Base-by-base conservation (phyloP, 2,797 vertebrate species). In the Centroberyx gerrardi region DNA sequence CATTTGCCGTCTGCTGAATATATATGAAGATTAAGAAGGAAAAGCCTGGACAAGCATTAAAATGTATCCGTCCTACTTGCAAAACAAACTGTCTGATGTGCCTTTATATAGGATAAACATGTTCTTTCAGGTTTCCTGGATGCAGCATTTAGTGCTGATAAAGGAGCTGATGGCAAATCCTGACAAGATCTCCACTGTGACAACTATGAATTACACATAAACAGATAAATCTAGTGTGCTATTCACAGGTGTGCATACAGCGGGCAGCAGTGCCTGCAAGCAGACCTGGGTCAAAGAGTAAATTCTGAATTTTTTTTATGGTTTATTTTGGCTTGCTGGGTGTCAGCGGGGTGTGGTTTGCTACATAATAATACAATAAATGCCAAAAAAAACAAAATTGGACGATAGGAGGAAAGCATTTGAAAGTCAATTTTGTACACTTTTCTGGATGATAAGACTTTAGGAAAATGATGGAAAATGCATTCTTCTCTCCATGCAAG, bases 11-110 rank as follows among this genome's bases (percentile, higher is more conserved):
- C 81, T 88, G 86, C 70, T 75, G 67, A 76, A 74, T 62, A 67
- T 56, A 60, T 36, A 55, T 4, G 0, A 22, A 76, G 83, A 90
- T 92, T 83, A 65, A 14, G 54, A 53, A 44, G 49, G 40, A 66
- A 71, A 68, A 74, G 61, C 69, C 42, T 15, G 40, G 61, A 56
- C 2, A 1, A 38, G 59, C 49, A 40, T 67, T 70, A 27, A 66
- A 80, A 78, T 31, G 52, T 64, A 54, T 28, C 72, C 54, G 31
- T 83, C 46, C 58, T 36, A 29, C 55, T 74, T 51, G 36, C 31
- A 8, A 55, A 31, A 62, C 84, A 87, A 78, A 83, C 72, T 51
- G 48, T 36, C 52, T 85, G 78, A 83, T 87, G 76, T 76, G 62
- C 17, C 44, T 86, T 81, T 68, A 18, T 65, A 48, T 59, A 5